A percentile compares a stretch with the other conserved stretches of the same genome.
Evolutionary conservation across 2,888 invertebrate species (phyloP).

Genomic region (Drosophila acutilabella): DNA sequence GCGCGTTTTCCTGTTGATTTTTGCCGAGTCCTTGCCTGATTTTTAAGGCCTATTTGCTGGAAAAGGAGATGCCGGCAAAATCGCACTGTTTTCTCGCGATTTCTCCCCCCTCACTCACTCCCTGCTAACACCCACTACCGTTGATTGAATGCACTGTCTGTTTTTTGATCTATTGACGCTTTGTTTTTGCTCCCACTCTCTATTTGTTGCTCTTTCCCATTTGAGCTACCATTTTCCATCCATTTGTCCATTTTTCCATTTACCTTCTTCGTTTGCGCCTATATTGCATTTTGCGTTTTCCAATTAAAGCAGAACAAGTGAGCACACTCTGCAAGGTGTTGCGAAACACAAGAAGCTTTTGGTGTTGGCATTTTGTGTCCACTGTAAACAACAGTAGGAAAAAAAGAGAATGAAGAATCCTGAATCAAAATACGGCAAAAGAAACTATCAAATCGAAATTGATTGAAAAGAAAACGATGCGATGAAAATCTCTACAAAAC

Average conservation of each 20-base stretch:
- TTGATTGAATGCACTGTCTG: conserved; percentile 34
- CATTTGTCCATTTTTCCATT: not conserved
- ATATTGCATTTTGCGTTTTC: conserved; percentile 78
- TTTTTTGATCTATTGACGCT: conserved; percentile 76
- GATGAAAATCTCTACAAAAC: not conserved
- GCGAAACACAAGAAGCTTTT: conserved; percentile 1
- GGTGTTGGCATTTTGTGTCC: conserved; percentile 4
- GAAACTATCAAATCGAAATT: not conserved
- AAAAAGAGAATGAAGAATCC: not conserved
- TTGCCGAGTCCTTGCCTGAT: conserved; percentile 61
- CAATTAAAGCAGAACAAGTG: conserved; percentile 76
- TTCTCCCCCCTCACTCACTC: conserved; percentile 1
- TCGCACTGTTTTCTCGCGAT: conserved; percentile 39
- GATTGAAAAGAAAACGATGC: not conserved
- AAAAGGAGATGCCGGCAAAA: not conserved
- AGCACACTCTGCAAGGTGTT: conserved; percentile 2
- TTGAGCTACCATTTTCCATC: conserved; percentile 8
- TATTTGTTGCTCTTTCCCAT: conserved; percentile 19
- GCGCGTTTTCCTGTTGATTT: conserved; percentile 61
- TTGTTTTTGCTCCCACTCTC: conserved; percentile 5
- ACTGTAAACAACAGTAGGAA: not conserved
- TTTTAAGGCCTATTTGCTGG: conserved; percentile 57
- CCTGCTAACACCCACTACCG: conserved; percentile 39
- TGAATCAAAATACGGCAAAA: not conserved
- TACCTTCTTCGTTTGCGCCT: conserved; percentile 44